Base-by-base conservation (phyloP, 2,888 invertebrate genomes). In the Automeris io region DNA sequence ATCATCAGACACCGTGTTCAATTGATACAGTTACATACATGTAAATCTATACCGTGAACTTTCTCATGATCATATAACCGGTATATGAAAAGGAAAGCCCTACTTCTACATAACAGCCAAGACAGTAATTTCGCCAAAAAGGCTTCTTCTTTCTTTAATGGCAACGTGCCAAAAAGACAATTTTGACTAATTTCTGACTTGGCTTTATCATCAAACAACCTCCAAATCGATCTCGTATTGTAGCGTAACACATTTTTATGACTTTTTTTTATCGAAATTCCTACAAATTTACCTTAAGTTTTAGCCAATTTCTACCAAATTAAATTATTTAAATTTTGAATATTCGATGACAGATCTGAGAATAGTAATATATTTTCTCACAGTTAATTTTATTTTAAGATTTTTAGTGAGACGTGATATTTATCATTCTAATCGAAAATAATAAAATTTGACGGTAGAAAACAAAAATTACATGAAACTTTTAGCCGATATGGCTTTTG, bases 301-400 rank as follows among this genome's bases (percentile, higher is more conserved):
- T 70, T 76, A 76, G 73, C 79, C 81, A 79, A 79, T 79, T 70
- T 42, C 35, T 58, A 73, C 70, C 65, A 75, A 76, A 72, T 70
- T 62, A 70, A 63, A 63, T 56, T 54, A 59, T 56, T 60, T 55
- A 43, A 61, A 65, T 73, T 74, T 76, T 69, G 64, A 61, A 45
- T 62, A 44, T 61, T 70, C 63, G 66, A 74, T 70, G 69, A 72
- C 70, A 67, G 63, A 58, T 62, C 61, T 65, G 57, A 58, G 57
- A 66, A 63, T 67, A 65, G 52, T 57, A 59, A 52, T 57, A 60
- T 61, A 61, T 61, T 58, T 54, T 53, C 56, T 54, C 52, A 58
- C 62, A 65, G 57, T 67, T 60, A 61, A 23, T 24, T 37, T 61
- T 55, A 51, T 54, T 54, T 49, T 48, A 50, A 44, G 43, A 29